These are phyloP conservation scores for Hirtodrosophila duncani DNA, from an alignment of 2,888 invertebrate genomes.

Conservation along the genomic window DNA sequence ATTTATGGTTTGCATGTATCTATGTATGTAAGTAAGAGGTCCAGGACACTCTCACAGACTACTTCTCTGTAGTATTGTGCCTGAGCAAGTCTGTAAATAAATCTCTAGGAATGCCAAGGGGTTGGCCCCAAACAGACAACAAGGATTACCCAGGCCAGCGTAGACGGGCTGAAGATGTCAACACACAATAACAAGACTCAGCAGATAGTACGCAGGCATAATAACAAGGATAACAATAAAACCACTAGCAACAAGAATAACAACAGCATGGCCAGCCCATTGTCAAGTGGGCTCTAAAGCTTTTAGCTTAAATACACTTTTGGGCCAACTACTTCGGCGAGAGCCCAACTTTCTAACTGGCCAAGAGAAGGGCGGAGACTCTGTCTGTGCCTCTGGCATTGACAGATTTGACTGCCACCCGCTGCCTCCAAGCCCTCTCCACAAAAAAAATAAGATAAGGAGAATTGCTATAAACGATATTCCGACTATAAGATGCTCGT, in stretches of 20 bases:
- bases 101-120: conserved; percentile 18
- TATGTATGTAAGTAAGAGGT: too few relatives aligned
- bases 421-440: too few relatives aligned
- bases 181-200: conserved; percentile 16
- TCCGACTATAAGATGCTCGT: too few relatives aligned
- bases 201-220: not conserved
- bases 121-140: conserved; percentile 1
- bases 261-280: conserved; percentile 55
- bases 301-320: conserved; percentile 74
- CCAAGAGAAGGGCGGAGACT: too few relatives aligned
- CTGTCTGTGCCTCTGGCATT: conserved; percentile 19
- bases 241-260: conserved; percentile 24
- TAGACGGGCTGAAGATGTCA: too few relatives aligned
- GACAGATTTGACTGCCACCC: conserved; percentile 27
- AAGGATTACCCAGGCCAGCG: conserved; percentile 5
- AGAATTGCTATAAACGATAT: too few relatives aligned
- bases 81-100: conserved; percentile 33
- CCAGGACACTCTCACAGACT: too few relatives aligned
- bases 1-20: too few relatives aligned
- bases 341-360: too few relatives aligned
- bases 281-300: conserved; percentile 63
- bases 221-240: conserved; percentile 2
- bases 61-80: too few relatives aligned
- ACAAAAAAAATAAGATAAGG: too few relatives aligned
- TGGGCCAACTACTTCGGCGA: conserved; percentile 67